phyloP scores from a whole-genome alignment of 2,888 invertebrate species.

The Antitype chi region DNA sequence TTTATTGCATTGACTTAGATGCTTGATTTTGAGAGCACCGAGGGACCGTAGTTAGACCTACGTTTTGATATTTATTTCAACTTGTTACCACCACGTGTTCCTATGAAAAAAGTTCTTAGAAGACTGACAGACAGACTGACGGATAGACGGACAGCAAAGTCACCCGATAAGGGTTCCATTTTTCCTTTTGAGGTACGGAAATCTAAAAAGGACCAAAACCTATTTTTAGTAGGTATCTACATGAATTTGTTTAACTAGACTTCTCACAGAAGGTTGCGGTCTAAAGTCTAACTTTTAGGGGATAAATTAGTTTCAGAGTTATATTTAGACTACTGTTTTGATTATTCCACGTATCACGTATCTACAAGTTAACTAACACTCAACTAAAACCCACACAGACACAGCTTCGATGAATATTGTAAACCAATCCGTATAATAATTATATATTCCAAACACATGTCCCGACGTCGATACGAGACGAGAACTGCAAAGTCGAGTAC shows the following conservation, averaged over 20 bases:
- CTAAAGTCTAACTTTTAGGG: background rate
- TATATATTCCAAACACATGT: constrained; percentile 47
- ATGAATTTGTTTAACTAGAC: background rate
- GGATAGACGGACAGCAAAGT: too few species aligned
- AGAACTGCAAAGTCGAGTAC: constrained; percentile 39
- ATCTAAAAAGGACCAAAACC: background rate
- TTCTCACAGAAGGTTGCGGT: background rate
- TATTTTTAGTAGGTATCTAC: background rate
- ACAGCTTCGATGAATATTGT: constrained; percentile 36
- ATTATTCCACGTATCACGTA: constrained; percentile 21
- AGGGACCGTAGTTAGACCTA: too few species aligned
- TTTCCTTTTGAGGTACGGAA: too few species aligned
- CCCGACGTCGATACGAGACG: constrained; percentile 20
- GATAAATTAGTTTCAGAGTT: background rate
- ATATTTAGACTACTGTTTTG: background rate
- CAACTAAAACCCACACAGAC: constrained; percentile 21
- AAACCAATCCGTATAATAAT: constrained; percentile 31
- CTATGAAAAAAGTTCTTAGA: too few species aligned
- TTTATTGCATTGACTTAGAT: too few species aligned
- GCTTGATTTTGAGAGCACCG: too few species aligned
- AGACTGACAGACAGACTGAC: too few species aligned
- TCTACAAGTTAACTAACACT: constrained; percentile 10
- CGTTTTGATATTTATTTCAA: too few species aligned
- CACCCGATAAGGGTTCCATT: too few species aligned
- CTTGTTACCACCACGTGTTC: too few species aligned